Evolutionary conservation across 2,113 vertebrate species (phyloP), one percentile per base, ranked within the genome.

Genomic region (Lampris megalopsis): DNA sequence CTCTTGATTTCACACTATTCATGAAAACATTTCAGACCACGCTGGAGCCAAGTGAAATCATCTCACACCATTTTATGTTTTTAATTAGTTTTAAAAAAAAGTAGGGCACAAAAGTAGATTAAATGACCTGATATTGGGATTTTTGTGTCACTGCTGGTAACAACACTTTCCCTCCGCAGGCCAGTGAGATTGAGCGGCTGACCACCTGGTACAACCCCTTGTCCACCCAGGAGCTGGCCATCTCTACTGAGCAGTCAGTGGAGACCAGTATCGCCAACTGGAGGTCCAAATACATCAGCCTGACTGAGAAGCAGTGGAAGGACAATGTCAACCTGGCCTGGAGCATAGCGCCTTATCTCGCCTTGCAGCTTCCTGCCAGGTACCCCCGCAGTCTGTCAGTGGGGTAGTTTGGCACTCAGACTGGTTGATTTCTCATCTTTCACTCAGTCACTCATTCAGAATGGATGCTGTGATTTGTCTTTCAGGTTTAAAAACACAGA

Each of bases 291-390:
- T 99, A 99, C 81, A 95, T 96, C 88, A 96, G 94, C 82, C 93
- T 99, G 68, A 98, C 95, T 1, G 97, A 99, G 87, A 99, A 99
- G 88, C 97, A 99, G 56, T 98, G 98, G 97, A 99, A 98, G 59
- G 98, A 99, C 91, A 97, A 97, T 0, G 96, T 98, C 11, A 97
- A 98, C 90, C 92, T 99, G 6, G 96, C 98, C 45, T 99, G 98
- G 98, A 97, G 93, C 91, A 99, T 99, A 79, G 95, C 98, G 3
- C 97, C 98, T 35, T 92, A 98, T 85, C 95, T 99, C 41, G 97
- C 97, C 1, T 94, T 99, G 71, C 97, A 99, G 82, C 94, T 99
- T 11, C 97, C 97, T 53, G 92, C 94, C 83, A 97, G 98, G 98
- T 99, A 82, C 87, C 71, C n/a, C 24, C 24, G 24, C 24, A 24